Base-by-base conservation (phyloP, 1,140 invertebrate species). In the Nephila pilipes region DNA sequence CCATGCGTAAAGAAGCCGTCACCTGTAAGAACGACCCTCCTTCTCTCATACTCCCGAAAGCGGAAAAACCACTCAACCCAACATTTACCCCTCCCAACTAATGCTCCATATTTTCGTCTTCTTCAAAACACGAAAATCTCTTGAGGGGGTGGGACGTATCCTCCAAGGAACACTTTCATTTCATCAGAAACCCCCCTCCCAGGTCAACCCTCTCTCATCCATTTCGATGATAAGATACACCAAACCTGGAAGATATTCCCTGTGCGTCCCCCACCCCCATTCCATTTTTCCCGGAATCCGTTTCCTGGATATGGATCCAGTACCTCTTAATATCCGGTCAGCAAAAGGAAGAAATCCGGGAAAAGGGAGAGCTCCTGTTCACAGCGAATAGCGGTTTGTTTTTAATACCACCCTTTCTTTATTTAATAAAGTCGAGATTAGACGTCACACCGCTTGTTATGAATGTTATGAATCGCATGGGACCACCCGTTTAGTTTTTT, bases 341-440 rank as follows among this genome's bases (percentile, higher is more conserved):
- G 58, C 16, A 60, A 60, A 20, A 60, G 58, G 22, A 60, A 20
- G 16, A 32, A 36, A 75, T 75, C 69, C 69, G 29, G 69, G 6
- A 75, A 20, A 29, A 75, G 69, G 18, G 32, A 18, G 69, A 75
- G 69, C 32, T 75, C 69, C 25, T 29, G 46, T 46, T 46, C 46
- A 10, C 3, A 10, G 69, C 29, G 20, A 75, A 75, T 46, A 32
- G 29, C 25, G 29, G 69, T 32, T 75, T 75, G 69, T 75, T 75
- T 75, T 36, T 36, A 75, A 75, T 75, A 36, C 29, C 69, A 32
- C 29, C 2, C 69, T 83, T 83, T 29, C 80, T 83, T 83, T 83
- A 57, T 83, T 83, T 83, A 83, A 83, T 83, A 83, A 83, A 83
- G 81, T 12, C n/a, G 25, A 46, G 81, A 83, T 55, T 83, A 55